Conservation (phyloP, 2,113 vertebrate genomes). For the Atrichornis clamosus region DNA sequence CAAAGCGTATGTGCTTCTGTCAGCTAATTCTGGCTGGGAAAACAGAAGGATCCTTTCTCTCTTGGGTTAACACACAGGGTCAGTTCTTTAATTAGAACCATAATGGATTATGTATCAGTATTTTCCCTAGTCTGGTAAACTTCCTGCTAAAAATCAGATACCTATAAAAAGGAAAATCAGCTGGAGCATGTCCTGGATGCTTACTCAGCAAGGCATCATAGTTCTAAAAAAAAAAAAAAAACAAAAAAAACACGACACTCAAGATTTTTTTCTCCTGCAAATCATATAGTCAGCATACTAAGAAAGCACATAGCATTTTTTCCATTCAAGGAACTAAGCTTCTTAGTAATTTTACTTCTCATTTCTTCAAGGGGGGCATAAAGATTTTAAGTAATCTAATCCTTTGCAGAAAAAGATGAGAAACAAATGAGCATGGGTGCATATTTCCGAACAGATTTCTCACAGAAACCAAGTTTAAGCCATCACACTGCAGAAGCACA, state of each 20-base stretch:
- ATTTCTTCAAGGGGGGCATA: background rate
- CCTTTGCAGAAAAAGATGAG: background rate
- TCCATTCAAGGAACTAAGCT: background rate
- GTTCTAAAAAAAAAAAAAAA: background rate
- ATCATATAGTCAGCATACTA: background rate
- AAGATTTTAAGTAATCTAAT: background rate
- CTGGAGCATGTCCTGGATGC: background rate
- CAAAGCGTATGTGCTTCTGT: background rate
- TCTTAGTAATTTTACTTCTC: background rate
- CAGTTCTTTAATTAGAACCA: background rate
- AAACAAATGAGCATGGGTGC: background rate
- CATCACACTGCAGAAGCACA: background rate
- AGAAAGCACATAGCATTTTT: background rate
- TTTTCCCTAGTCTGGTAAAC: background rate
- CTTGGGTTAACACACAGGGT: background rate
- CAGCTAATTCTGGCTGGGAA: background rate
- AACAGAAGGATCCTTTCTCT: background rate
- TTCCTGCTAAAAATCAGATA: background rate
- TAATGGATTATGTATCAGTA: background rate
- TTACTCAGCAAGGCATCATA: background rate
- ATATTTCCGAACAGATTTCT: background rate
- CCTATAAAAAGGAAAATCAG: background rate
- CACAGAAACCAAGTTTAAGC: background rate
- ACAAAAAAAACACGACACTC: no score
- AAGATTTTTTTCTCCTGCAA: background rate